phyloP scores from a whole-genome alignment of 2,888 invertebrate genomes.

The Dinocampus coccinellae region DNA sequence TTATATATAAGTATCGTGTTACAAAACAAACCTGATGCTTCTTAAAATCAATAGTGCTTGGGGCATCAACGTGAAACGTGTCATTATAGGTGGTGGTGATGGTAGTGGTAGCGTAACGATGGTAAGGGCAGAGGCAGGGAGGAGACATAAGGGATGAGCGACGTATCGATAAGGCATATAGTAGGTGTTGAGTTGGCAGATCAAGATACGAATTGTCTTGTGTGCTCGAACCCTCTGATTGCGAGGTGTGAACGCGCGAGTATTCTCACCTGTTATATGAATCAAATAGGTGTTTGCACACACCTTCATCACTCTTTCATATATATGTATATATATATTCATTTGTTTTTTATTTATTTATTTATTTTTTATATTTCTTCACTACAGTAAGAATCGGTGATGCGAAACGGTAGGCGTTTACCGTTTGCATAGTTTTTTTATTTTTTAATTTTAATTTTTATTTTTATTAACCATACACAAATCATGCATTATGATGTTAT shows the following conservation, averaged over 20 bases:
- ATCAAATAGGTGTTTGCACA: not conserved
- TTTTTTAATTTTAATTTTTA: too few species aligned
- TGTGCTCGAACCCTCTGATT: slow-evolving; percentile 46
- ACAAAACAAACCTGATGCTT: slow-evolving; percentile 64
- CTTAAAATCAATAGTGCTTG: slow-evolving; percentile 57
- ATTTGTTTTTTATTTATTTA: not conserved
- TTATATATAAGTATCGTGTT: slow-evolving; percentile 53
- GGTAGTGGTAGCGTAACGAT: not conserved
- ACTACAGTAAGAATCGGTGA: slow-evolving; percentile 14
- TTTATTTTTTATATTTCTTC: not conserved
- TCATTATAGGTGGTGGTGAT: slow-evolving; percentile 58
- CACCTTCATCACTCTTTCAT: too few species aligned
- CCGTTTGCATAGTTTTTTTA: slow-evolving; percentile 42
- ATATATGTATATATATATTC: not conserved
- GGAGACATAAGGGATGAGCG: slow-evolving; percentile 38
- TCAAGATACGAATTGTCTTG: slow-evolving; percentile 55
- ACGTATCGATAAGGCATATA: slow-evolving; percentile 61
- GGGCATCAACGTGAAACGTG: slow-evolving; percentile 58
- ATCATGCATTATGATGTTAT: not conserved
- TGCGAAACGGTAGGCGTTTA: slow-evolving; percentile 42
- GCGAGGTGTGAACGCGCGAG: slow-evolving; percentile 60
- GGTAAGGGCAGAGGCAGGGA: slow-evolving; percentile 36
- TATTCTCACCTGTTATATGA: slow-evolving; percentile 13
- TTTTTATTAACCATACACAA: slow-evolving; percentile 46
- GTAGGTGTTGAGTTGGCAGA: slow-evolving; percentile 67